Base-by-base conservation (phyloP, 2,113 vertebrate species). In the Halichoerus grypus region DNA sequence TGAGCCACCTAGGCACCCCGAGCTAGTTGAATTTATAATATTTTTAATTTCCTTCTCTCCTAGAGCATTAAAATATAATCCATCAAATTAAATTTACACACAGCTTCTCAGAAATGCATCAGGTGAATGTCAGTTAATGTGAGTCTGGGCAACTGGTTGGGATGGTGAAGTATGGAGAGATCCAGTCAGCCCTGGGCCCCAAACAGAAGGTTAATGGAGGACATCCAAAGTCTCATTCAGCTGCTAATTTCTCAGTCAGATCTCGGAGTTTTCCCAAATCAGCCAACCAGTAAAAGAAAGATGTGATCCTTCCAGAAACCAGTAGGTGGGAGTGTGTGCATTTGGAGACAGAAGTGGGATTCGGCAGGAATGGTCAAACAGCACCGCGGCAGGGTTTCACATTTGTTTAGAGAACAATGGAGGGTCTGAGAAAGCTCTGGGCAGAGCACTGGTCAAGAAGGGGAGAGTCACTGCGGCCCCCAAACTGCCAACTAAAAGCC, bases 31-130 rank as follows among this genome's bases (percentile, higher is more conserved):
- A 81, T 81, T 90, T 42, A 49, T 81, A 61, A 77, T 33, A 61
- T 90, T 94, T 96, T 96, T 57, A 83, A 96, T 94, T 95, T 96
- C 36, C 21, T 19, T 51, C 46, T 85, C 88, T 95, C 55, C 61
- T 91, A 86, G 19, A 93, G 39, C 46, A n/a, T 85, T 94, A 88
- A 83, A 67, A 85, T 81, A 74, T 39, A 97, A 82, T 71, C 84
- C 55, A 72, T 89, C 69, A 91, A 55, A 71, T 94, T 76, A 92
- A 76, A 95, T 88, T 95, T 83, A 59, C 5, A 26, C 8, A 46
- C n/a, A 33, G 67, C 39, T 65, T 97, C 51, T 90, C 91, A 94
- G 90, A 90, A 77, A 91, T 55, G 39, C 24, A 4, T 76, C 49
- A 31, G 28, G 85, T 88, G 76, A 77, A 55, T 12, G 42, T 36